These are phyloP conservation scores for Drymonia ruficornis DNA, from an alignment of 2,888 invertebrate genomes.

Conservation along the genomic window DNA sequence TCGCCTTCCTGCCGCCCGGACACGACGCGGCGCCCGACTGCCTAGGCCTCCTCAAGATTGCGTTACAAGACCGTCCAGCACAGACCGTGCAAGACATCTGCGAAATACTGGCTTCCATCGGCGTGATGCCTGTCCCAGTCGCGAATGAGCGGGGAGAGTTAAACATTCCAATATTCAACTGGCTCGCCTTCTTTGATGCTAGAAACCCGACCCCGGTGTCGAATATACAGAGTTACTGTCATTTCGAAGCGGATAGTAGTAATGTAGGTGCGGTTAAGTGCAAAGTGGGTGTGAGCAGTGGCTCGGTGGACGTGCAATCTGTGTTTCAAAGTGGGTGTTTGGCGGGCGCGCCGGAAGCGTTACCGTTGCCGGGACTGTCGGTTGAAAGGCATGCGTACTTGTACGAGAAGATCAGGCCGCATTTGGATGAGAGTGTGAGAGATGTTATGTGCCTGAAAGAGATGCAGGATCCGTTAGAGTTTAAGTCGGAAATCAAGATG, in stretches of 20 bases:
- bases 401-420: background rate
- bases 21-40: background rate
- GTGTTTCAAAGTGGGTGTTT: background rate
- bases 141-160: background rate
- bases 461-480: background rate
- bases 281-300: background rate
- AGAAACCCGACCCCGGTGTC: background rate
- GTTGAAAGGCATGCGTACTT: background rate
- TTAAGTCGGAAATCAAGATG: background rate
- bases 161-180: background rate
- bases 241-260: background rate
- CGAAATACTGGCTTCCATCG: background rate
- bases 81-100: background rate
- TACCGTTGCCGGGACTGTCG: background rate
- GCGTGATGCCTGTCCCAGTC: background rate
- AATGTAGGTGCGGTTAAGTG: background rate
- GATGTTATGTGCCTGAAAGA: background rate
- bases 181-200: background rate
- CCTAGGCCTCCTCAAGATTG: background rate
- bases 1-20: constrained; percentile 1
- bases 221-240: background rate
- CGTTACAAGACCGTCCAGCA: background rate
- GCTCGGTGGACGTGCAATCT: background rate
- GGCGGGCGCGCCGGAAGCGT: background rate
- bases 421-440: background rate